phyloP scores from a whole-genome alignment of 1,140 invertebrate species.

The Papilio dardanus region DNA sequence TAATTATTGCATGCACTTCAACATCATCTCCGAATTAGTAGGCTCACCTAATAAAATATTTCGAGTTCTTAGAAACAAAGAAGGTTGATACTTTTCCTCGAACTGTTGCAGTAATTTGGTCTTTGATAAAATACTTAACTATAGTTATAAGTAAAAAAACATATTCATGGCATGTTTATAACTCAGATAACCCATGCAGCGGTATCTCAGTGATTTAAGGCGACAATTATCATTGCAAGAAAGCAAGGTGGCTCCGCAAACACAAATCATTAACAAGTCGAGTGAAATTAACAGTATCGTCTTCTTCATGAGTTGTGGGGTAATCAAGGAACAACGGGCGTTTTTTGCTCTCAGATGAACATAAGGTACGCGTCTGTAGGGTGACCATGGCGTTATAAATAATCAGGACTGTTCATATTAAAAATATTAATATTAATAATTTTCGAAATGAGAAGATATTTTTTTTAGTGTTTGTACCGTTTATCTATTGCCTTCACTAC shows the following conservation, averaged over 20 bases:
- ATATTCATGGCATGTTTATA: neutral
- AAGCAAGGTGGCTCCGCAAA: slow-evolving; percentile 25
- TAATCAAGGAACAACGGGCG: slow-evolving; percentile 55
- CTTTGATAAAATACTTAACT: neutral
- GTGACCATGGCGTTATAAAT: slow-evolving; percentile 41
- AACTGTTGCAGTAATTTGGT: neutral
- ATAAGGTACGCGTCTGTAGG: slow-evolving; percentile 57
- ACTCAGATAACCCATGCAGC: neutral
- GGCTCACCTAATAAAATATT: too few species aligned
- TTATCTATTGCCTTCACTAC: too few species aligned
- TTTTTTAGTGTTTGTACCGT: too few species aligned
- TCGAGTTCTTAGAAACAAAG: too few species aligned
- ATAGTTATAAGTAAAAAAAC: neutral
- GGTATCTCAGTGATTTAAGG: slow-evolving; percentile 17
- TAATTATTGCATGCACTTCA: too few species aligned
- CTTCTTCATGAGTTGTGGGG: slow-evolving; percentile 55
- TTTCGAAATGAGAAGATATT: neutral
- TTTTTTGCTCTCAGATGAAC: slow-evolving; percentile 59
- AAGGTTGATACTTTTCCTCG: neutral
- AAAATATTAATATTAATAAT: neutral
- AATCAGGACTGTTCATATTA: neutral
- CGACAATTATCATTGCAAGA: slow-evolving; percentile 29
- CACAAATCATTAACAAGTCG: slow-evolving; percentile 51
- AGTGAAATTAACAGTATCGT: slow-evolving; percentile 67
- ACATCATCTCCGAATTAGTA: too few species aligned